phyloP scores from a whole-genome alignment of 2,113 vertebrate species.

The Caloenas nicobarica region DNA sequence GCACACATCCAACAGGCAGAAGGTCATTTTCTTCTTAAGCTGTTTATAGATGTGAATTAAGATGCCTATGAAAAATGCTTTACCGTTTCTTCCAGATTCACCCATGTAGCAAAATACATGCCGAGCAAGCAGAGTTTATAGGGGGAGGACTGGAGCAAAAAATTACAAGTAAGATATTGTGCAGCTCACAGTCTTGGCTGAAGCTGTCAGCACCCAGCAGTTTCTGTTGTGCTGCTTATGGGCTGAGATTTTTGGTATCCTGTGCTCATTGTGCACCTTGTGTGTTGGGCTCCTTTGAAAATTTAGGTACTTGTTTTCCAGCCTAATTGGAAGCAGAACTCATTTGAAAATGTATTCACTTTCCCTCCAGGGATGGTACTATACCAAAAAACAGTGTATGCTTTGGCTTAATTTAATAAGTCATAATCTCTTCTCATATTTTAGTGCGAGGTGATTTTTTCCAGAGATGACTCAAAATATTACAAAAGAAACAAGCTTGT shows the following conservation, averaged over 20 bases:
- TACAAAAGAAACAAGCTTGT: slow-evolving; percentile 65
- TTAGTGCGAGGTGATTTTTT: slow-evolving; percentile 63
- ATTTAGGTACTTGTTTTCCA: slow-evolving; percentile 51
- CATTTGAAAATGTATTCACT: slow-evolving; percentile 49
- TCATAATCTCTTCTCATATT: slow-evolving; percentile 69
- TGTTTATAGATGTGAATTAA: slow-evolving; percentile 44
- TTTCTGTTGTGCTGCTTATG: slow-evolving; percentile 1
- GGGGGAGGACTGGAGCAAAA: slow-evolving; percentile 1
- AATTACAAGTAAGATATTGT: neutral
- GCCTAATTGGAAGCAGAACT: slow-evolving; percentile 64
- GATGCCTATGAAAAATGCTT: slow-evolving; percentile 28
- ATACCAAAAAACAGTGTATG: slow-evolving; percentile 49
- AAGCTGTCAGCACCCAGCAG: neutral
- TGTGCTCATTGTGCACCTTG: slow-evolving; percentile 25
- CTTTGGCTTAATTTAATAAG: slow-evolving; percentile 71
- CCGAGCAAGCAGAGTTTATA: slow-evolving; percentile 41
- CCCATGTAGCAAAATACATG: slow-evolving; percentile 16
- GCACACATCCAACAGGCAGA: slow-evolving; percentile 6
- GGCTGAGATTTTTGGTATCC: neutral
- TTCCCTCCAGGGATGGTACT: slow-evolving; percentile 60
- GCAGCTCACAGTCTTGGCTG: neutral
- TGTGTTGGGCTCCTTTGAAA: slow-evolving; percentile 44
- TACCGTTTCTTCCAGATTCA: slow-evolving; percentile 21
- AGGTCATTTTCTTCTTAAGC: slow-evolving; percentile 31
- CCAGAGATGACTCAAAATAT: slow-evolving; percentile 71